Evolutionary conservation across 2,797 vertebrate genomes (phyloP).

Genomic region (Diceros bicornis): DNA sequence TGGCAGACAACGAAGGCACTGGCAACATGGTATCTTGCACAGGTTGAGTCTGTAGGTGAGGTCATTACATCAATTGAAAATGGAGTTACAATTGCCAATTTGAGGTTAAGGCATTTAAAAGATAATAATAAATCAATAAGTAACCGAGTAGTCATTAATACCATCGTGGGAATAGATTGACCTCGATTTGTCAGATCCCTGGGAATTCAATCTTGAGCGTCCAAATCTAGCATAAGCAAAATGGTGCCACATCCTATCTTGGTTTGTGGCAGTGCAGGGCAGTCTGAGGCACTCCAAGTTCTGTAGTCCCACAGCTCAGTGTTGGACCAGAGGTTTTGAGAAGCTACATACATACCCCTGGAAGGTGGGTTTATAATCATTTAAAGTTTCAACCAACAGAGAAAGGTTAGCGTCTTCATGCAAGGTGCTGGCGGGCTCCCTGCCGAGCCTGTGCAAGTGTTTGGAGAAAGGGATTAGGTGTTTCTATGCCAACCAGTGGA

Average conservation of each 20-base stretch:
- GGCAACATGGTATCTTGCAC: background rate
- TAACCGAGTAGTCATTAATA: background rate
- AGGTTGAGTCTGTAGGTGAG: background rate
- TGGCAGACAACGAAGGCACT: background rate
- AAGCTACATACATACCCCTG: background rate
- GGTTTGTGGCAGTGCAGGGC: background rate
- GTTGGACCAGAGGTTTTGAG: background rate
- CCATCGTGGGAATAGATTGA: background rate
- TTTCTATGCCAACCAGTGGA: conserved; percentile 78
- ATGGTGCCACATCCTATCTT: background rate
- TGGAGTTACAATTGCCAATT: background rate
- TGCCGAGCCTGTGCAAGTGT: background rate
- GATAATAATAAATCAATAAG: background rate
- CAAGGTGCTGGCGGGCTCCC: too few relatives aligned
- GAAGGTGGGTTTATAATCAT: background rate
- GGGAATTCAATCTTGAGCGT: background rate
- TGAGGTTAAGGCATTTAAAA: conserved; percentile 54
- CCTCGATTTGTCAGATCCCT: background rate
- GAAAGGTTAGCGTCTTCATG: background rate
- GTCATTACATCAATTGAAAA: background rate
- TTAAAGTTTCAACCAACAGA: background rate
- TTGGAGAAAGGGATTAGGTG: conserved; percentile 24
- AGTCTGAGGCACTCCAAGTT: accelerated
- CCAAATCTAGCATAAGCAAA: background rate
- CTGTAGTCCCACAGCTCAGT: background rate